phyloP scores from a whole-genome alignment of 2,888 invertebrate species.

The Bimastos eiseni region DNA sequence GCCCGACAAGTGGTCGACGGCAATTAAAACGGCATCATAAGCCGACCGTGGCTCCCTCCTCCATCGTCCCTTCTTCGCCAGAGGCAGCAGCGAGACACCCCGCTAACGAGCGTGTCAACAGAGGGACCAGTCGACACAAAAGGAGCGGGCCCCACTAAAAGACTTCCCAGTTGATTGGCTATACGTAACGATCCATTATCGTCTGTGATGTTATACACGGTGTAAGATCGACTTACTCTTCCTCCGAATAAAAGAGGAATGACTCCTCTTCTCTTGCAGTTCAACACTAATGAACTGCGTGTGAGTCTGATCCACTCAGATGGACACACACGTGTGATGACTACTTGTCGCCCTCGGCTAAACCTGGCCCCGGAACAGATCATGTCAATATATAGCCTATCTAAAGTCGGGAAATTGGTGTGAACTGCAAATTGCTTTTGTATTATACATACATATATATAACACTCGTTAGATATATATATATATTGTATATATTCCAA shows the following conservation, averaged over 20 bases:
- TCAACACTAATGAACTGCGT: not conserved
- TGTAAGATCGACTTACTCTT: not conserved
- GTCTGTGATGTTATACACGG: conserved; percentile 10
- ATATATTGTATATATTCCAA: not conserved
- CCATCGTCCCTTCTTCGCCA: not conserved
- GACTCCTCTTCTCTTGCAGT: not conserved
- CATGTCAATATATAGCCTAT: not conserved
- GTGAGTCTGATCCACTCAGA: not conserved
- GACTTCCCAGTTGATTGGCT: conserved; percentile 1
- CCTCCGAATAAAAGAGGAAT: not conserved
- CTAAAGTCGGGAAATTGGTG: conserved; percentile 3
- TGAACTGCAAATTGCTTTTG: not conserved
- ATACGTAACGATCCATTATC: conserved; percentile 22
- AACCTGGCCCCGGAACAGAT: not conserved
- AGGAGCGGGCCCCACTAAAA: not conserved
- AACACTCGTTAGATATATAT: no score
- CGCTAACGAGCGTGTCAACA: conserved; percentile 19
- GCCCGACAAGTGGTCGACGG: conserved; percentile 5
- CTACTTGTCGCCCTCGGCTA: not conserved
- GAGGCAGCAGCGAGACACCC: not conserved
- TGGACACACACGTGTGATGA: not conserved
- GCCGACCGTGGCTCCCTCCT: not conserved
- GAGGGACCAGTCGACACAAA: not conserved
- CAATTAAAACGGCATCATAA: not conserved
- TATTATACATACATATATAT: not conserved